Evolutionary conservation across 1,140 invertebrate species (phyloP), one percentile per base, ranked within the genome.

Genomic region (Pteromalus puparum): DNA sequence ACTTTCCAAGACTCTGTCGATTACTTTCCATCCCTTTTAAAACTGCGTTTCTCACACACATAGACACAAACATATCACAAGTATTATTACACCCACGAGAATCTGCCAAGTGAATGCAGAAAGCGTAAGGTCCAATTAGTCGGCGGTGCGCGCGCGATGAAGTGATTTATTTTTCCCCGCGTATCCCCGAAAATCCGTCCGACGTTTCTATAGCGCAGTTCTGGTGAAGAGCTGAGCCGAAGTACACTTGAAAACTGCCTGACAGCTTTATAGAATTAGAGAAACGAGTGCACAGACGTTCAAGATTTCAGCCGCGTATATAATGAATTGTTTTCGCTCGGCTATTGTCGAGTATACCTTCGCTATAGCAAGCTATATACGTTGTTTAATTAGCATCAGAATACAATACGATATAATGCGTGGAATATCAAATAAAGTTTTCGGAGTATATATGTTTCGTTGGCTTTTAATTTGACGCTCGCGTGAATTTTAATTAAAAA

Each of bases 191-290:
- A 42, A 83, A 28, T 83, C 42, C 34, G 24, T 38, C 26, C 26
- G 82, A 72, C 30, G 34, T 72, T 76, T 83, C 65, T 78, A 78
- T n/a, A 5, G 10, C 24, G 9, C 4, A 18, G 15, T 18, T 13
- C 18, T n/a, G 18, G 9, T 34, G 42, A 34, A n/a, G 68, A 30
- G 68, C n/a, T n/a, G 26, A 72, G 42, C 24, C 4, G 12, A 53
- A 73, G 79, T 53, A 73, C 5, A 53, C 24, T 81, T n/a, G 73
- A 82, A 73, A 75, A 76, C 28, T 75, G n/a, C 10, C 65, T 15
- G 24, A 48, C 34, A 30, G 53, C 21, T 77, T 83, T 48, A 68
- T 67, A 38, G 24, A 83, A 68, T 82, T 46, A 67, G 28, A 46
- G 30, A 67, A 77, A 67, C 10, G 48, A 68, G 24, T 30, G 15